These are phyloP conservation scores for Cepaea nemoralis DNA, from an alignment of 1,140 invertebrate species.

Conservation along the genomic window DNA sequence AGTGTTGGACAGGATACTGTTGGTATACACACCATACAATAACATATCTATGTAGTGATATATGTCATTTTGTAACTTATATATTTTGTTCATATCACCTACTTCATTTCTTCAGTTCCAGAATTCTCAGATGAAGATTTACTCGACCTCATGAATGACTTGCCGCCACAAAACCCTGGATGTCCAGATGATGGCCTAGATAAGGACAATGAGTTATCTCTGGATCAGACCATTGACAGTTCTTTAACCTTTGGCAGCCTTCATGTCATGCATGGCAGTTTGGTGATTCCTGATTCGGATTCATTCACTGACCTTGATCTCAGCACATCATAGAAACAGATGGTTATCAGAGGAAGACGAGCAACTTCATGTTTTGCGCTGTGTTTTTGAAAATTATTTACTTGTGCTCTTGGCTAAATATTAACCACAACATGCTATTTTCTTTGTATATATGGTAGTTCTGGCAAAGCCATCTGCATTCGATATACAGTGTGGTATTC, in stretches of 20 bases:
- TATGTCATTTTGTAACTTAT: no score
- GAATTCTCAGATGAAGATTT: slow-evolving; percentile 9
- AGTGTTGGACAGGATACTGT: no score
- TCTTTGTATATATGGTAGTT: no score
- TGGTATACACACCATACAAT: no score
- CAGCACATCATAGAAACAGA: not conserved
- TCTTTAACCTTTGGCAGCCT: not conserved
- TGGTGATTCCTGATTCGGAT: not conserved
- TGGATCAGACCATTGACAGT: not conserved
- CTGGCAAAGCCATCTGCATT: no score
- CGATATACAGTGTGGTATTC: no score
- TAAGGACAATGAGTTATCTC: not conserved
- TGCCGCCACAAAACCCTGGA: not conserved
- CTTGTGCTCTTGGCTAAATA: no score
- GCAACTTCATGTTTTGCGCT: no score
- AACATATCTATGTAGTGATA: no score
- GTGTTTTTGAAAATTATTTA: no score
- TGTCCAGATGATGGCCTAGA: not conserved
- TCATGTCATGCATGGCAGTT: not conserved
- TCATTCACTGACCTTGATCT: not conserved
- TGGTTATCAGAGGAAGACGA: no score
- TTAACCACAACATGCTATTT: no score
- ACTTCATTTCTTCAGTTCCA: not conserved
- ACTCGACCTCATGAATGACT: not conserved
- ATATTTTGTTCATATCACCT: not conserved